Conservation (phyloP, 2,888 invertebrate genomes). For the Sphinx pinastri region DNA sequence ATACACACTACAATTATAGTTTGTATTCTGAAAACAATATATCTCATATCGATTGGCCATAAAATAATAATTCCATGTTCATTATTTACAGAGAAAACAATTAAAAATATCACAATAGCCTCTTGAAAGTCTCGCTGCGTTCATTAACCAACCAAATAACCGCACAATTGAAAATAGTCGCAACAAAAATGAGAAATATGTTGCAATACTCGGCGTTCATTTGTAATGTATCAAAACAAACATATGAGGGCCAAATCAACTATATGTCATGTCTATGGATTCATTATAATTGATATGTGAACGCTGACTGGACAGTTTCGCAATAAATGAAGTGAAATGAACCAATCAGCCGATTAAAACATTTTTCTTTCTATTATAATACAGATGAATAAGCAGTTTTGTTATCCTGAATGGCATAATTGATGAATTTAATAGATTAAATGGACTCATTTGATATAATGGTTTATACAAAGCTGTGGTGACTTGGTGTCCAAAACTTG, state of each 20-base stretch:
- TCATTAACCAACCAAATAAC: neutral
- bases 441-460: neutral
- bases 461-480: too few relatives aligned
- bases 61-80: neutral
- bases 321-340: slow-evolving; percentile 59
- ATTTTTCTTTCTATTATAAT: slow-evolving; percentile 37
- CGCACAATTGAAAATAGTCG: neutral
- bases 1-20: too few relatives aligned
- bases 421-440: slow-evolving; percentile 4
- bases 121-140: neutral
- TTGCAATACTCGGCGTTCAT: neutral
- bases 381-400: slow-evolving; percentile 17
- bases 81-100: neutral
- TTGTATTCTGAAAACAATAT: too few relatives aligned
- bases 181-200: neutral
- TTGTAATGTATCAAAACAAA: slow-evolving; percentile 35
- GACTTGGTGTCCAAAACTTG: too few relatives aligned
- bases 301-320: slow-evolving; percentile 62
- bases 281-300: slow-evolving; percentile 62
- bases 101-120: neutral
- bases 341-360: slow-evolving; percentile 60
- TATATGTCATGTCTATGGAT: slow-evolving; percentile 47
- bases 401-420: slow-evolving; percentile 17
- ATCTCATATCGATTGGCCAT: neutral
- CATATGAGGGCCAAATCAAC: slow-evolving; percentile 62